Evolutionary conservation across 2,797 vertebrate species (phyloP), one percentile per base, ranked within the genome.

Genomic region (Cottoperca gobio): DNA sequence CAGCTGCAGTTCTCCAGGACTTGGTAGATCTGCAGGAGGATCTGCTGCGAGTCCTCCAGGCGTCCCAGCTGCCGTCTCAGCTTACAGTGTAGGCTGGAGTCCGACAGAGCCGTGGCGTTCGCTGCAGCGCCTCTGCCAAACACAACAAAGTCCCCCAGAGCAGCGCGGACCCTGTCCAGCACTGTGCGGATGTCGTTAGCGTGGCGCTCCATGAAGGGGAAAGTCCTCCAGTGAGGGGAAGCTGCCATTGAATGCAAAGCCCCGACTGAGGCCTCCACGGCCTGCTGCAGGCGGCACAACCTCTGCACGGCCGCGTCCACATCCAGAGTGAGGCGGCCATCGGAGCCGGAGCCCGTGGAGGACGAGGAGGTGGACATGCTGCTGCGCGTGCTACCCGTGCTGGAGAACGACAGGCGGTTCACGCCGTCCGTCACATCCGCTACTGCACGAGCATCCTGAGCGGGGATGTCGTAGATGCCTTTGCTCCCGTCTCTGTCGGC

Each of bases 351-450:
- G 57, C 95, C 92, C 2, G 96, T 95, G 2, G 97, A 95, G 0
- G 98, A 97, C 54, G 97, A 99, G 5, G 97, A 99, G 0, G 97
- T 99, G 75, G 97, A 99, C 97, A 99, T 99, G 90, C 97, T 99
- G 86, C 97, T 98, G 78, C 97, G 94, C 0, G 97, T 96, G 90
- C 97, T 98, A 85, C 97, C 97, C 0, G 97, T 98, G 82, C 97
- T 99, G 79, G 98, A 99, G 92, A 99, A 96, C 0, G 98, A 99
- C 62, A 99, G 87, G 1, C 97, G 95, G 83, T 98, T 98, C 62
- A 99, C 96, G 0, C 97, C 95, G 12, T 99, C 97, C 0, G 95
- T 96, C 83, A 96, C 83, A 1, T 99, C 98, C 1, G 89, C 94
- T 1, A 93, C 49, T 0, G 88, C 87, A 46, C 94, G 94, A 5